Base-by-base conservation (phyloP, 2,888 invertebrate genomes). In the Morpho achilles region DNA sequence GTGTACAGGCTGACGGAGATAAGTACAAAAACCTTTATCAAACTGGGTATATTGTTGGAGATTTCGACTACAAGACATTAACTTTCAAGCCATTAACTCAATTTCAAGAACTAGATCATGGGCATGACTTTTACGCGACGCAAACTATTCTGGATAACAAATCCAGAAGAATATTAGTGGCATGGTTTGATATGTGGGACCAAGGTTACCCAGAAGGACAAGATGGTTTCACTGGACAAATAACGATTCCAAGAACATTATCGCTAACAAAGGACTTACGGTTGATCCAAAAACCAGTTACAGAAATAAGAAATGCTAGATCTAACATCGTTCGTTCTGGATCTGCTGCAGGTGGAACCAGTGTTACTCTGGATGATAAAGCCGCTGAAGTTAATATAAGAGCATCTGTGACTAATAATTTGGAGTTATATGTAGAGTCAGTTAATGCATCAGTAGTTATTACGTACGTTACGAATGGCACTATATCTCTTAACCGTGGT, bases 151-250 rank as follows among this genome's bases (percentile, higher is more conserved):
- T 75, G 32, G 82, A 82, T 59, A 54, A 69, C 6, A 4, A 57
- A 57, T 70, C 75, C 7, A 45, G 69, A 1, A 77, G 88, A 60
- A 65, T 90, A 46, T 56, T 84, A 4, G 67, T 90, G 5, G 87
- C 83, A 8, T 91, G 91, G 91, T 64, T 78, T 46, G 82, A 84
- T 63, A 90, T 84, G 85, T 91, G 91, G 91, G 84, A 85, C 4
- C 63, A 75, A 32, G 48, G 60, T 7, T 89, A 88, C 64, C 82
- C 87, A 1, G 88, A 90, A 56, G 70, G 75, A 6, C 7, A 7
- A 42, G 79, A 84, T 56, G 87, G 87, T 3, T 91, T 79, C 64
- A 79, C 82, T 9, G 91, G 91, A 1, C 77, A 76, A 48, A 79
- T 87, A 75, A 84, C 86, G 3, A 64, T 91, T 4, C 75, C 86